phyloP scores from a whole-genome alignment of 2,888 invertebrate genomes.

The Trichogramma evanescens region DNA sequence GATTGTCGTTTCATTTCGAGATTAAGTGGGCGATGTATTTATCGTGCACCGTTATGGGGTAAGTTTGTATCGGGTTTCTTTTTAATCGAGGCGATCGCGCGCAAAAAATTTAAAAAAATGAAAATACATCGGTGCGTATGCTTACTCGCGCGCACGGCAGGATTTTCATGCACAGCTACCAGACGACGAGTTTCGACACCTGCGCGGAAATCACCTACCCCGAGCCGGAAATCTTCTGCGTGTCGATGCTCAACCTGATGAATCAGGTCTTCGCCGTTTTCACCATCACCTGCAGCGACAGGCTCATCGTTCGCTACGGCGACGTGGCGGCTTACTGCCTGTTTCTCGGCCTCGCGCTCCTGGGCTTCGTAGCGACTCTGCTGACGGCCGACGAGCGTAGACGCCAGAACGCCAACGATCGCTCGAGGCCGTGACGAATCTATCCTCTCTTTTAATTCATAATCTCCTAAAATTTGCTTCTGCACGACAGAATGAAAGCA shows the following conservation, averaged over 20 bases:
- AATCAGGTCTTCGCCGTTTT: slow-evolving; percentile 29
- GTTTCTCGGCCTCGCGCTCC: slow-evolving; percentile 9
- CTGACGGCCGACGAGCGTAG: slow-evolving; percentile 20
- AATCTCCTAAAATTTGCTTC: too few species aligned
- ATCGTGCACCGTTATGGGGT: not conserved
- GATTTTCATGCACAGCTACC: not conserved
- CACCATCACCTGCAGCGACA: slow-evolving; percentile 29
- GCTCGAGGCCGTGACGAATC: too few species aligned
- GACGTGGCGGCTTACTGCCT: slow-evolving; percentile 30
- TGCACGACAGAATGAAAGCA: too few species aligned
- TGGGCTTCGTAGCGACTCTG: slow-evolving; percentile 11
- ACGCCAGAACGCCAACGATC: slow-evolving; percentile 13
- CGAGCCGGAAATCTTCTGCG: slow-evolving; percentile 60
- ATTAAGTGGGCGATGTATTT: not conserved
- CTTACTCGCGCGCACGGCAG: not conserved
- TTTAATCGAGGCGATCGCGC: not conserved
- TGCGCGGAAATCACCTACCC: slow-evolving; percentile 65
- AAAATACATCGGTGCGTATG: not conserved
- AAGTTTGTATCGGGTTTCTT: not conserved
- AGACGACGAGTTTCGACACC: slow-evolving; percentile 62
- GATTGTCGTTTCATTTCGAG: not conserved
- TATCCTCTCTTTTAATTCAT: too few species aligned
- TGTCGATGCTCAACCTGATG: slow-evolving; percentile 58
- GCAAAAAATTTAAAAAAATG: not conserved
- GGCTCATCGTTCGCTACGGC: slow-evolving; percentile 25